phyloP scores from a whole-genome alignment of 2,888 invertebrate species.

The Salpingus planirostris region DNA sequence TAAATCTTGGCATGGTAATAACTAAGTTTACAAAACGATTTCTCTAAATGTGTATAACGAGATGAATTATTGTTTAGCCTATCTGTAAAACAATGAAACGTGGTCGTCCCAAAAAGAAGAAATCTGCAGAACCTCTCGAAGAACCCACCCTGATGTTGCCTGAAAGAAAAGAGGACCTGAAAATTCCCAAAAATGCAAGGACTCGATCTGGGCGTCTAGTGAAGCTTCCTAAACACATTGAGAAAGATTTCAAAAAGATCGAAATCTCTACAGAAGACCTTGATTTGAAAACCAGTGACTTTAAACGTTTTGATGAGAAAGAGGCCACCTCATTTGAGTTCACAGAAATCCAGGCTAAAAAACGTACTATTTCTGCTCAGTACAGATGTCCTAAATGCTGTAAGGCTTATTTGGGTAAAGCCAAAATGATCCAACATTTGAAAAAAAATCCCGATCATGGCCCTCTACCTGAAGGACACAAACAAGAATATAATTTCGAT shows the following conservation, averaged over 20 bases:
- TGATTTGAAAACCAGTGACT: constrained; percentile 27
- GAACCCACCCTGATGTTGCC: too few species aligned
- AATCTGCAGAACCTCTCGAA: constrained; percentile 11
- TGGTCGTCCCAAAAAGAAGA: constrained; percentile 30
- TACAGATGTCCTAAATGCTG: constrained; percentile 55
- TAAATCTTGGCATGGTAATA: constrained; percentile 27
- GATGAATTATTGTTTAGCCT: constrained; percentile 18
- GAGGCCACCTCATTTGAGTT: constrained; percentile 10
- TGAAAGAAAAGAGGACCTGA: constrained; percentile 8
- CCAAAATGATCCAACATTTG: constrained; percentile 53
- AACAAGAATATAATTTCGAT: constrained; percentile 24
- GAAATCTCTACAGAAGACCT: constrained; percentile 23
- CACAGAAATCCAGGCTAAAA: constrained; percentile 19
- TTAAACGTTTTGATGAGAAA: constrained; percentile 26
- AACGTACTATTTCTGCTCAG: constrained; percentile 43
- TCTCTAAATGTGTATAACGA: constrained; percentile 3
- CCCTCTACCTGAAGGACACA: constrained; percentile 21
- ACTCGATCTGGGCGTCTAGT: constrained; percentile 36
- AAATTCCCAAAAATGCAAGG: constrained; percentile 21
- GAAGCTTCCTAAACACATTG: constrained; percentile 33
- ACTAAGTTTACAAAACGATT: too few species aligned
- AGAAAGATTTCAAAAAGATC: constrained; percentile 32
- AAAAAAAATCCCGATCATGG: constrained; percentile 54
- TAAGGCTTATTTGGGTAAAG: constrained; percentile 54
- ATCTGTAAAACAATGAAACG: constrained; percentile 23